Percentiles rank a stretch among this genome's conserved stretches.
These are phyloP conservation scores for Agonopterix heracliana DNA, from an alignment of 2,888 invertebrate species.

Conservation along the genomic window DNA sequence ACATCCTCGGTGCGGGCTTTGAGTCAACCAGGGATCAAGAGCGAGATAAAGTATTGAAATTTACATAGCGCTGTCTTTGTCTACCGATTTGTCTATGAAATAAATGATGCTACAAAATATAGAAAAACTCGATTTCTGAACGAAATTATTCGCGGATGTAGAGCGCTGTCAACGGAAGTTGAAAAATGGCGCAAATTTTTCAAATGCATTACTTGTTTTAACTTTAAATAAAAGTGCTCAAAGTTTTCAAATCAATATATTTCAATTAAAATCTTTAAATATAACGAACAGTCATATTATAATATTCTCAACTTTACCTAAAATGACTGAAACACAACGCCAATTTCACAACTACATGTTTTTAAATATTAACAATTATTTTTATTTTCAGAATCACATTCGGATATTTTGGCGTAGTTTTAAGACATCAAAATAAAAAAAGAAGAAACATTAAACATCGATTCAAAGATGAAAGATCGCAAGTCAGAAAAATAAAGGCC, in stretches of 20 bases:
- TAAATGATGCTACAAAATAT: background rate
- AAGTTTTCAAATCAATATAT: conserved; percentile 48
- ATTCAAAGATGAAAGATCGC: conserved; percentile 2
- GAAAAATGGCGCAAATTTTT: background rate
- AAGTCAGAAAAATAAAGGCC: too few relatives aligned
- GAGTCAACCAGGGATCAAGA: too few relatives aligned
- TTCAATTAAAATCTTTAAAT: conserved; percentile 67
- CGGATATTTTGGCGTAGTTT: conserved; percentile 25
- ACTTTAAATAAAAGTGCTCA: conserved; percentile 20
- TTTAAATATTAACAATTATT: conserved; percentile 31
- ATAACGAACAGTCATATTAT: conserved; percentile 60
- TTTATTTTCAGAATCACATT: conserved; percentile 32
- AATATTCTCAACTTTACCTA: conserved; percentile 45
- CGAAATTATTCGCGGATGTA: background rate
- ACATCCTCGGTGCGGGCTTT: too few relatives aligned
- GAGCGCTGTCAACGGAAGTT: background rate
- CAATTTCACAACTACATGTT: conserved; percentile 65
- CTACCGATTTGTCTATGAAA: too few relatives aligned
- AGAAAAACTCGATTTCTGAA: background rate
- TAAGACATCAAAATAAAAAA: conserved; percentile 10
- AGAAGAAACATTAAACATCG: conserved; percentile 8
- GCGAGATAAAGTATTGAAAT: too few relatives aligned
- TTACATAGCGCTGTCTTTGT: too few relatives aligned
- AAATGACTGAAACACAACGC: conserved; percentile 65
- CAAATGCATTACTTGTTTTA: background rate